Percentiles rank a stretch among this genome's conserved stretches.
Conservation (phyloP, 2,113 vertebrate genomes). For the Mustela nigripes region DNA sequence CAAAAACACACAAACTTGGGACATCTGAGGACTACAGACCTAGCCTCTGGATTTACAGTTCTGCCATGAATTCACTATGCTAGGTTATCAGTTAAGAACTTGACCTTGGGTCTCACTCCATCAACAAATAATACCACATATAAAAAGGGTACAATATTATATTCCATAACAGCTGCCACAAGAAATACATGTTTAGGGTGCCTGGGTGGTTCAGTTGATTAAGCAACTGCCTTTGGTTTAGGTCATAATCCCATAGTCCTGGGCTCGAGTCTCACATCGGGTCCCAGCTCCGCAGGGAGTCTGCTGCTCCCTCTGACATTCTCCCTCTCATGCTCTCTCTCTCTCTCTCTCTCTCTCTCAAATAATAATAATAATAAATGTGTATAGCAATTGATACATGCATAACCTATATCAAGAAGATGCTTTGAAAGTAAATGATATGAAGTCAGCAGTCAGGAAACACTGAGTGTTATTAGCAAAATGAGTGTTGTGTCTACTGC, state of each 20-base stretch:
- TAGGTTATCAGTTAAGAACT: background rate
- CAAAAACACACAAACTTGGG: background rate
- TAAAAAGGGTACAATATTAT: background rate
- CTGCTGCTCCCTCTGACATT: too few relatives aligned
- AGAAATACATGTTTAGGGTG: background rate
- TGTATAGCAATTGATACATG: background rate
- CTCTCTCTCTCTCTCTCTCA: too few relatives aligned
- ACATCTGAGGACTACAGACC: background rate
- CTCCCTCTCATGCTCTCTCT: too few relatives aligned
- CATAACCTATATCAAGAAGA: constrained; percentile 14
- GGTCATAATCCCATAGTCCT: too few relatives aligned
- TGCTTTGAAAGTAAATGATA: constrained; percentile 35
- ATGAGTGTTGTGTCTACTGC: background rate
- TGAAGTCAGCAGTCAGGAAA: background rate
- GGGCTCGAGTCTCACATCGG: too few relatives aligned
- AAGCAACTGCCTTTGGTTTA: too few relatives aligned
- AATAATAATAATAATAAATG: background rate
- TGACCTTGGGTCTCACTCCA: background rate
- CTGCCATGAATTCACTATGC: background rate
- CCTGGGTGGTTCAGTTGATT: too few relatives aligned
- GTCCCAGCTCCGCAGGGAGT: too few relatives aligned
- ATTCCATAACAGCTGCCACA: background rate
- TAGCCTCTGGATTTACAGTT: background rate
- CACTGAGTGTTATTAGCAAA: constrained; percentile 2
- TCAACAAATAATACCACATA: background rate